A percentile compares a stretch with the other conserved stretches of the same genome.
phyloP scores from a whole-genome alignment of 37 sponge, comb jelly and placozoan genomes.

The Chondrosia reniformis region DNA sequence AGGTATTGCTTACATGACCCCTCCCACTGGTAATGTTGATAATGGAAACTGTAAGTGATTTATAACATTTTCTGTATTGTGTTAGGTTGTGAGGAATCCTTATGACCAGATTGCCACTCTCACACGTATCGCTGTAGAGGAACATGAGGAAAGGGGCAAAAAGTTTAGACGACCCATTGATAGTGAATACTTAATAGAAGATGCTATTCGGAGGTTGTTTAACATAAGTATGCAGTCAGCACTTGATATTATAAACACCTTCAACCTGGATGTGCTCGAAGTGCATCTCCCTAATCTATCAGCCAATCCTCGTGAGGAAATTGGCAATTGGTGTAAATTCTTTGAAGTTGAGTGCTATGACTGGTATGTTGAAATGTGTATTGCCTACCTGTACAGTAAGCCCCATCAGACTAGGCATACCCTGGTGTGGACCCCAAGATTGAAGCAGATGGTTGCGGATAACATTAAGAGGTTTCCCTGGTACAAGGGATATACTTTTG shows the following conservation, averaged over 20 bases:
- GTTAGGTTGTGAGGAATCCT: slow-evolving; percentile 7
- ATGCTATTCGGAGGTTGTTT: slow-evolving; percentile 1
- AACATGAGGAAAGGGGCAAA: neutral
- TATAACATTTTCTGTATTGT: too few species aligned
- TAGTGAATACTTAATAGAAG: neutral
- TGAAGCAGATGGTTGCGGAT: neutral
- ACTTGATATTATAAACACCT: neutral
- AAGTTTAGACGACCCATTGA: neutral
- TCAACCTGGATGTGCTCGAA: neutral
- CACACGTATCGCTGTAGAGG: neutral
- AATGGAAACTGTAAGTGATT: too few species aligned
- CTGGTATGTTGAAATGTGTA: slow-evolving; percentile 8
- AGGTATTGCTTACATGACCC: too few species aligned
- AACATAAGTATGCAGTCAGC: neutral
- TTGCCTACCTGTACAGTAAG: neutral
- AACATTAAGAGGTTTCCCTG: slow-evolving; percentile 11
- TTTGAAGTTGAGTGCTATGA: neutral
- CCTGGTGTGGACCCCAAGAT: neutral
- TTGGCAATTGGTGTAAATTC: neutral
- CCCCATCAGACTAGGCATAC: neutral
- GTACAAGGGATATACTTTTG: neutral
- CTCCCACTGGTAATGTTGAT: too few species aligned
- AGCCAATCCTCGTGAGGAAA: neutral
- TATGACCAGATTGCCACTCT: slow-evolving; percentile 23
- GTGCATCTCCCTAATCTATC: neutral